Evolutionary conservation across 1,140 invertebrate genomes (phyloP).

Genomic region (Lucilia cuprina): DNA sequence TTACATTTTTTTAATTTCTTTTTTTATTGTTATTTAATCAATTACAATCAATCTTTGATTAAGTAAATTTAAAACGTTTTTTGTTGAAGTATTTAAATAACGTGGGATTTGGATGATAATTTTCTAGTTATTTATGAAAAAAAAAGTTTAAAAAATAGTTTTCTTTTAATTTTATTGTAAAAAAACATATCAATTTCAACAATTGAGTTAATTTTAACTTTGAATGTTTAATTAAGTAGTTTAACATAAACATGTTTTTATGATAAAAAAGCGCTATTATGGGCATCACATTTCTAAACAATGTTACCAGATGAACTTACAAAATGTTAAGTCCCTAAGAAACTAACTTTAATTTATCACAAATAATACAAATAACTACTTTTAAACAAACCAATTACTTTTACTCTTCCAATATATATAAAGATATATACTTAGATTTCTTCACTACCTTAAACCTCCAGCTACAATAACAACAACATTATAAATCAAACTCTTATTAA

Average conservation of each 20-base stretch:
- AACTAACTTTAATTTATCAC: background rate
- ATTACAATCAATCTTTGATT: background rate
- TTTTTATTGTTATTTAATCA: background rate
- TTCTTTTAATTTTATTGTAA: no score
- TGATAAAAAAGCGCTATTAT: no score
- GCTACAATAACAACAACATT: background rate
- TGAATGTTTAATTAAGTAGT: no score
- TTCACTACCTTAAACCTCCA: background rate
- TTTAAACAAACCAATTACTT: no score
- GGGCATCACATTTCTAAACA: background rate
- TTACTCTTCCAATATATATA: no score
- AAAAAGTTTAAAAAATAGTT: no score
- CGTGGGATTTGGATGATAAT: background rate
- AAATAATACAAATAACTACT: background rate
- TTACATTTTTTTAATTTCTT: background rate
- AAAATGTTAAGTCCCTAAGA: background rate
- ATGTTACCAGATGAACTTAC: background rate
- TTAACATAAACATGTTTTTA: no score
- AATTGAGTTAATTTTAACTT: no score
- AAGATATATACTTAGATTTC: no score
- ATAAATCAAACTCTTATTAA: constrained; percentile 4
- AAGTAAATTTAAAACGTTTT: background rate
- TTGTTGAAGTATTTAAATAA: background rate
- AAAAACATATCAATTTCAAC: no score
- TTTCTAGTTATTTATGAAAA: background rate